A percentile compares a stretch with the other conserved stretches of the same genome.
These are phyloP conservation scores for Gila orcuttii DNA, from an alignment of 2,113 vertebrate genomes.

Conservation along the genomic window DNA sequence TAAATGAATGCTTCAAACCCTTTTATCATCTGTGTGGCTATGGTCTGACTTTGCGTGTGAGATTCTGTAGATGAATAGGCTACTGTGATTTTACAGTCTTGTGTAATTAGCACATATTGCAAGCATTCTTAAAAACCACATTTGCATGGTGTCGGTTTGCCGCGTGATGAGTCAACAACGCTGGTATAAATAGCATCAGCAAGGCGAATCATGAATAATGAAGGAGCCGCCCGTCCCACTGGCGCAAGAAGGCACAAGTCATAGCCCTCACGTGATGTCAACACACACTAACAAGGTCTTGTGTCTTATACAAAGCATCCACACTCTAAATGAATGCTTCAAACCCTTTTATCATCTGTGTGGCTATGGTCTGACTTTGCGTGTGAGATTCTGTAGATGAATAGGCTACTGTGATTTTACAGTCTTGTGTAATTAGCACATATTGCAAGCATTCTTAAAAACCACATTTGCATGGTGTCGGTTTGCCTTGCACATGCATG, in stretches of 20 bases:
- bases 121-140: neutral
- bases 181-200: conserved; percentile 73
- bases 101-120: neutral
- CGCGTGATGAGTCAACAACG: no score
- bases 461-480: neutral
- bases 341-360: neutral
- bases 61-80: neutral
- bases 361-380: neutral
- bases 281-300: neutral
- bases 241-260: conserved; percentile 60
- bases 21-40: neutral
- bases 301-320: neutral
- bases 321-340: neutral
- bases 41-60: neutral
- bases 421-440: neutral
- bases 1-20: neutral
- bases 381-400: neutral
- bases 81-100: neutral
- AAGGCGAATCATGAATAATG: conserved; percentile 75
- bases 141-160: neutral
- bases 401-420: neutral
- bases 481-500: neutral
- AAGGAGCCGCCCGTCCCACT: conserved; percentile 56
- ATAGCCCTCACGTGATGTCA: conserved; percentile 8
- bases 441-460: neutral